Evolutionary conservation across 2,113 vertebrate genomes (phyloP).

Genomic region (Candoia aspera): DNA sequence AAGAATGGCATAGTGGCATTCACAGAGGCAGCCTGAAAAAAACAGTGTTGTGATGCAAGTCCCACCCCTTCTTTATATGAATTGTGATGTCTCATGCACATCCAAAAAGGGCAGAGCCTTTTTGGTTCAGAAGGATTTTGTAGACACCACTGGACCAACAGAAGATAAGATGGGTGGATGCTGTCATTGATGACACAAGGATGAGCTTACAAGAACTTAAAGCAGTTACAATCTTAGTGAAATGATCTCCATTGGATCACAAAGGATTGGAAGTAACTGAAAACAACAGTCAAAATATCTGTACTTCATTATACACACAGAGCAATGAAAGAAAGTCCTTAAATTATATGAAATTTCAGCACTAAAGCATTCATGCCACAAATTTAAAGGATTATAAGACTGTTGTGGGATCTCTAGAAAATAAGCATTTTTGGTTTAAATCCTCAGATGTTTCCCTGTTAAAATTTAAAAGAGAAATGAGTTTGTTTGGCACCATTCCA

Average conservation of each 20-base stretch:
- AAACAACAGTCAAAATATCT: background rate
- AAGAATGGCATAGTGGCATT: background rate
- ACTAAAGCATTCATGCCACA: background rate
- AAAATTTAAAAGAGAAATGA: background rate
- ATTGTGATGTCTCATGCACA: background rate
- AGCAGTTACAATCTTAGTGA: background rate
- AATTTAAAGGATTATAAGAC: background rate
- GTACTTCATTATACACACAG: background rate
- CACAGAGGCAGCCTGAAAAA: background rate
- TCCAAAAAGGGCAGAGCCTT: background rate
- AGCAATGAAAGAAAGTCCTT: background rate
- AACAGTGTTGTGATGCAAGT: background rate
- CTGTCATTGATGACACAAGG: background rate
- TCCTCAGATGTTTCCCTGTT: background rate
- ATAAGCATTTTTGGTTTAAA: background rate
- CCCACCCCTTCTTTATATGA: background rate
- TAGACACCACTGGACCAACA: background rate
- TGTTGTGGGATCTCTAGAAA: background rate
- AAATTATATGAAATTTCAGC: background rate
- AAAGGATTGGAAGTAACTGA: background rate
- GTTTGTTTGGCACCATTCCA: background rate
- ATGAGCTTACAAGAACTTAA: background rate
- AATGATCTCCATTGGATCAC: background rate
- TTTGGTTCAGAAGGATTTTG: too few species aligned
- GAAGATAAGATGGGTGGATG: background rate